phyloP scores from a whole-genome alignment of 1,140 invertebrate species.

The Stenopsyche tienmushanensis region DNA sequence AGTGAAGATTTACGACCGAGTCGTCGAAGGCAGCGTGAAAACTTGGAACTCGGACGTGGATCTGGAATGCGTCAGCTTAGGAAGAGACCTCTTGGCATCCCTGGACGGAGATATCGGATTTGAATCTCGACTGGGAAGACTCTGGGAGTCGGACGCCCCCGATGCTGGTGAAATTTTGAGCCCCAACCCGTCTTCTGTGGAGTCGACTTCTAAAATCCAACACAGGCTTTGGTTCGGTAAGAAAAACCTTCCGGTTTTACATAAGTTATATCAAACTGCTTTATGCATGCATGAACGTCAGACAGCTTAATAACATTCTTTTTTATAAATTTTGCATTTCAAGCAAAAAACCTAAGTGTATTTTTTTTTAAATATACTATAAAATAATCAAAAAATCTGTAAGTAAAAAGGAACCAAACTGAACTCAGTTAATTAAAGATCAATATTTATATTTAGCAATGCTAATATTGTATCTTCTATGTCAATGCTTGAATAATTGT shows the following conservation, averaged over 20 bases:
- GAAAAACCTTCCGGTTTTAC: constrained; percentile 9
- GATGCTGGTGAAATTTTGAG: constrained; percentile 46
- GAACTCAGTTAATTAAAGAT: too few relatives aligned
- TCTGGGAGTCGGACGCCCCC: constrained; percentile 50
- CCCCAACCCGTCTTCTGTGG: constrained; percentile 43
- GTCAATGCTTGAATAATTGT: too few relatives aligned
- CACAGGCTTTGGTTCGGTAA: constrained; percentile 42
- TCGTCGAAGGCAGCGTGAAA: constrained; percentile 56
- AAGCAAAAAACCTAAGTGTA: too few relatives aligned
- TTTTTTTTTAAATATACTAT: too few relatives aligned
- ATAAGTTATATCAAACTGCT: too few relatives aligned
- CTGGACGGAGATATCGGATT: constrained; percentile 50
- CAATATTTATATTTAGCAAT: neutral
- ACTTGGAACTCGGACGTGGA: constrained; percentile 60
- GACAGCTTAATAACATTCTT: too few relatives aligned
- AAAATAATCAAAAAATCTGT: too few relatives aligned
- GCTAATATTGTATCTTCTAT: neutral
- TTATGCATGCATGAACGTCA: neutral
- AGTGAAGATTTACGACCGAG: constrained; percentile 55
- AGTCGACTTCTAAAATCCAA: constrained; percentile 33
- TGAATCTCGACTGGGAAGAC: constrained; percentile 44
- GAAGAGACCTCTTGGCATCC: constrained; percentile 58
- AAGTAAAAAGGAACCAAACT: too few relatives aligned
- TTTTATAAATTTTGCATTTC: neutral
- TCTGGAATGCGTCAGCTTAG: constrained; percentile 59